Conservation (phyloP, 2,888 invertebrate genomes). For the Aphelenchoides bicaudatus region DNA sequence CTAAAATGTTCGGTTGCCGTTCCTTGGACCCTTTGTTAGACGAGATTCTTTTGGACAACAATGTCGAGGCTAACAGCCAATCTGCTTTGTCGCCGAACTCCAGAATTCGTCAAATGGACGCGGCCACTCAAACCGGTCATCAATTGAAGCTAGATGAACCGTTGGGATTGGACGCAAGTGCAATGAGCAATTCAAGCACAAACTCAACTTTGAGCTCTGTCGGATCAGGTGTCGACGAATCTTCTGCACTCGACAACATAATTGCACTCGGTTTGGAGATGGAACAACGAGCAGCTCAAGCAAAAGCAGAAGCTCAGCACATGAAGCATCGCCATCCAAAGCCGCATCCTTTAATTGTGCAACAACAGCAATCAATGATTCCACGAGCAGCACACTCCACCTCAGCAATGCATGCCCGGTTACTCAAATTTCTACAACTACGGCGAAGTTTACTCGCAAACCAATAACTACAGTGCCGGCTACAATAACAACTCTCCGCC, state of each 20-base stretch:
- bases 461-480: not conserved
- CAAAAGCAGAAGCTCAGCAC: slow-evolving; percentile 19
- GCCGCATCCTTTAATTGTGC: not conserved
- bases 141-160: slow-evolving; percentile 6
- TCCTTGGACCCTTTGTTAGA: slow-evolving; percentile 49
- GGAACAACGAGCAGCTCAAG: slow-evolving; percentile 16
- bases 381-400: too few species aligned
- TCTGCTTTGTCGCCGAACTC: slow-evolving; percentile 20
- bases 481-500: not conserved
- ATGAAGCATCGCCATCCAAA: slow-evolving; percentile 6
- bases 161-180: not conserved
- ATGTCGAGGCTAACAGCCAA: slow-evolving; percentile 9
- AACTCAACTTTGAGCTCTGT: slow-evolving; percentile 11
- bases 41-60: slow-evolving; percentile 46
- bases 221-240: slow-evolving; percentile 12
- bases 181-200: slow-evolving; percentile 12
- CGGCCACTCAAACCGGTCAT: slow-evolving; percentile 17
- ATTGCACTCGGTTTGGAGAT: slow-evolving; percentile 12
- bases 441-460: too few species aligned
- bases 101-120: slow-evolving; percentile 18
- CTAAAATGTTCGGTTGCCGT: slow-evolving; percentile 53
- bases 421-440: too few species aligned
- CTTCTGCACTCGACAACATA: slow-evolving; percentile 15
- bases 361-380: too few species aligned
- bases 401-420: too few species aligned